Evolutionary conservation across 2,797 vertebrate species (phyloP), one percentile per base, ranked within the genome.

Genomic region (Rachycentron canadum): DNA sequence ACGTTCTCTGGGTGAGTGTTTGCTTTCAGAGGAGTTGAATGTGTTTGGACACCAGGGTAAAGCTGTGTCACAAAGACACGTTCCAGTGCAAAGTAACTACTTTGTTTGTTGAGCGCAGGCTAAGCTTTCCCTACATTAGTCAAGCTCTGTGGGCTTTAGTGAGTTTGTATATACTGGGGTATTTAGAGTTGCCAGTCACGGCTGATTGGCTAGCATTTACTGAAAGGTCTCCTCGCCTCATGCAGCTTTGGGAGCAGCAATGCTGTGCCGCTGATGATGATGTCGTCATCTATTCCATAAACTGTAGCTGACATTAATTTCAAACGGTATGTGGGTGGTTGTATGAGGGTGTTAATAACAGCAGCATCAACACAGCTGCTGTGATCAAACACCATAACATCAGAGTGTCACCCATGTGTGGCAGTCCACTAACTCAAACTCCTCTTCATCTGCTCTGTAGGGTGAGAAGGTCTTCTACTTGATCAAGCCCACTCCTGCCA

Each of bases 381-480:
- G 1, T 2, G 10, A 16, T 74, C 59, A 36, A 53, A 50, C 28
- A n/a, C 8, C 14, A 25, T 45, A 43, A 16, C 17, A 23, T 9
- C 10, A 11, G 32, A 32, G 40, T 55, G 38, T 78, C 69, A 49
- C 57, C 11, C 7, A 64, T n/a, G 59, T 32, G n/a, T 62, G 21
- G 3, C 3, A n/a, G 21, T 1, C 47, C 0, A 0, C 38, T 23
- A 8, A 36, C 16, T 55, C 8, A 21, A 28, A 73, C 41, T 28
- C 36, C 32, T 76, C 47, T 73, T 41, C 21, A 1, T 86, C 79
- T 69, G 49, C 23, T 75, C 60, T 75, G 69, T 88, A 99, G 98
- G 98, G 98, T 78, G 98, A 99, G 89, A 99, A 99, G 93, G 90
- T 99, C 87, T 99, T 99, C 93, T 99, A 98, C 93, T 93, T 99